Base-by-base conservation (phyloP, 2,797 vertebrate species). In the Hoplostethus atlanticus region DNA sequence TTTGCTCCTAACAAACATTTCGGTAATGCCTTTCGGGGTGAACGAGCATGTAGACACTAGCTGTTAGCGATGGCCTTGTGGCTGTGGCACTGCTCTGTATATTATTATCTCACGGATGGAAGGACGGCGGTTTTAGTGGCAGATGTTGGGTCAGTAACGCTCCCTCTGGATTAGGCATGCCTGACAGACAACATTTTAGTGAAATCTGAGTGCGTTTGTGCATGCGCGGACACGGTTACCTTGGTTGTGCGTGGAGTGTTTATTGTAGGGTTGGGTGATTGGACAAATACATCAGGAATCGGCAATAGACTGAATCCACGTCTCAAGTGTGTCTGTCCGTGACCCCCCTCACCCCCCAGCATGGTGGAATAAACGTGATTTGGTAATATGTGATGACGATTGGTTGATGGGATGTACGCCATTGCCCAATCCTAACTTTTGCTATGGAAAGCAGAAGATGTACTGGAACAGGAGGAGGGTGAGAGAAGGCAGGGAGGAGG, bases 211-310 rank as follows among this genome's bases (percentile, higher is more conserved):
- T 76, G 68, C 86, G 79, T 88, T 84, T 84, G 75, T 68, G 64
- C 81, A 51, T 11, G 38, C 69, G 65, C 6, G 4, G 63, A 21
- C 2, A 2, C 8, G 2, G 79, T 87, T 79, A 60, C 88, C 81
- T 30, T 38, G 64, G 84, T 65, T 73, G 55, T 62, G 6, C 36
- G 51, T 57, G 48, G 71, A 87, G 86, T 88, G 87, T 90, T 92
- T 87, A 68, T 73, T 68, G 28, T 28, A 28, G 28, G 28, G 28
- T 28, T 28, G 28, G 28, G 28, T 3, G 28, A 28, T 21, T 21
- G 21, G 21, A 28, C 28, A 28, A 3, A 28, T 28, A 28, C 28
- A 28, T 28, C 28, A 28, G 28, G 28, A 28, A 28, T 28, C 28
- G 28, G 28, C 28, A 28, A 28, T 28, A 28, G 28, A 28, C 28